Conservation (phyloP, 1,140 invertebrate genomes). For the Archegozetes longisetosus region DNA sequence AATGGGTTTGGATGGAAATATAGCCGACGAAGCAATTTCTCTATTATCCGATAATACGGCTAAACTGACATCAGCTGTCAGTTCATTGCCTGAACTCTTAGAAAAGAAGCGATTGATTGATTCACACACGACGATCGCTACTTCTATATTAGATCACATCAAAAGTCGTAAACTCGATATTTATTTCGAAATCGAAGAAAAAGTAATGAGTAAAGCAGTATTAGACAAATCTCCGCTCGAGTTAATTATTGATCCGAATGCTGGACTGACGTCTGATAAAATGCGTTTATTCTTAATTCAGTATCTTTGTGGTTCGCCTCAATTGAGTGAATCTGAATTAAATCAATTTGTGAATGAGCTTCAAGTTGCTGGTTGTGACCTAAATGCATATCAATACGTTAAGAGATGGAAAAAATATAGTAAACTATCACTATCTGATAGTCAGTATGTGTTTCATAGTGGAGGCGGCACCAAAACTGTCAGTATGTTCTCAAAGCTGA, state of each 20-base stretch:
- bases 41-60: constrained; percentile 88
- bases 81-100: constrained; percentile 79
- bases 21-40: constrained; percentile 34
- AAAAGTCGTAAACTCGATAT: constrained; percentile 77
- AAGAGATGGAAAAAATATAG: constrained; percentile 56
- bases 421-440: constrained; percentile 20
- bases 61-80: constrained; percentile 75
- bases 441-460: constrained; percentile 42
- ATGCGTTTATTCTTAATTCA: constrained; percentile 87
- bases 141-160: constrained; percentile 75
- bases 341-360: constrained; percentile 62
- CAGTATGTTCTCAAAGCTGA: constrained; percentile 94
- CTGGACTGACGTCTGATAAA: constrained; percentile 79
- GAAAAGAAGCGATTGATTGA: constrained; percentile 95
- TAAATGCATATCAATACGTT: constrained; percentile 63
- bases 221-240: constrained; percentile 50
- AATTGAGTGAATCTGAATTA: constrained; percentile 60
- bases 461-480: constrained; percentile 93
- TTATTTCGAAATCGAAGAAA: constrained; percentile 94
- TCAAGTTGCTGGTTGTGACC: constrained; percentile 63
- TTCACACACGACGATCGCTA: constrained; percentile 96
- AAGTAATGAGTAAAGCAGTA: constrained; percentile 56
- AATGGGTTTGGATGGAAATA: constrained; percentile 44
- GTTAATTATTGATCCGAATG: constrained; percentile 63
- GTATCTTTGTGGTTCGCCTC: constrained; percentile 60